phyloP scores from a whole-genome alignment of 2,888 invertebrate genomes.

The Bombylius major region DNA sequence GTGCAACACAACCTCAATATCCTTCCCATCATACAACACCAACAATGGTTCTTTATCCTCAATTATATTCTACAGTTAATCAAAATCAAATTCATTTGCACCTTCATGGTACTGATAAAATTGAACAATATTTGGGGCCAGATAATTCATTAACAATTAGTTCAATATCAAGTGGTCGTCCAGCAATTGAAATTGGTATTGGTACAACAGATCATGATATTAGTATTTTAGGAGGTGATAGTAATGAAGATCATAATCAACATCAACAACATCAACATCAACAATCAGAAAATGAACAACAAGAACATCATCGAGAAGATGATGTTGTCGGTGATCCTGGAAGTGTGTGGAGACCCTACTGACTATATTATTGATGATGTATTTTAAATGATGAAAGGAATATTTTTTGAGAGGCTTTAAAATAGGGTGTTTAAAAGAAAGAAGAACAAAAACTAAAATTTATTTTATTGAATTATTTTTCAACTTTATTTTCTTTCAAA shows the following conservation, averaged over 20 bases:
- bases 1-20: conserved; percentile 29
- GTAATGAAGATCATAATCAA: conserved; percentile 34
- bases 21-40: conserved; percentile 36
- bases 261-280: conserved; percentile 36
- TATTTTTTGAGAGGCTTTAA: conserved; percentile 5
- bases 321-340: conserved; percentile 37
- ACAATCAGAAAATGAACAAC: conserved; percentile 26
- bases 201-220: conserved; percentile 30
- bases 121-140: conserved; percentile 50
- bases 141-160: conserved; percentile 46
- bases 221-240: conserved; percentile 19
- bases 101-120: conserved; percentile 52
- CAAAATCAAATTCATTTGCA: conserved; percentile 79
- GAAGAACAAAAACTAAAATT: background rate
- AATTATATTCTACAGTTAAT: conserved; percentile 71
- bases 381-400: no score
- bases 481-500: no score
- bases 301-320: conserved; percentile 22
- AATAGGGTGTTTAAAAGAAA: background rate
- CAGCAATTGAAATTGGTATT: conserved; percentile 42
- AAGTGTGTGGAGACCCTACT: conserved; percentile 68
- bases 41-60: conserved; percentile 63
- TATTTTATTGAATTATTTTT: no score
- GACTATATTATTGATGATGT: conserved; percentile 24
- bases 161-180: conserved; percentile 36